phyloP scores from a whole-genome alignment of 2,113 vertebrate genomes.

The Scomber japonicus region DNA sequence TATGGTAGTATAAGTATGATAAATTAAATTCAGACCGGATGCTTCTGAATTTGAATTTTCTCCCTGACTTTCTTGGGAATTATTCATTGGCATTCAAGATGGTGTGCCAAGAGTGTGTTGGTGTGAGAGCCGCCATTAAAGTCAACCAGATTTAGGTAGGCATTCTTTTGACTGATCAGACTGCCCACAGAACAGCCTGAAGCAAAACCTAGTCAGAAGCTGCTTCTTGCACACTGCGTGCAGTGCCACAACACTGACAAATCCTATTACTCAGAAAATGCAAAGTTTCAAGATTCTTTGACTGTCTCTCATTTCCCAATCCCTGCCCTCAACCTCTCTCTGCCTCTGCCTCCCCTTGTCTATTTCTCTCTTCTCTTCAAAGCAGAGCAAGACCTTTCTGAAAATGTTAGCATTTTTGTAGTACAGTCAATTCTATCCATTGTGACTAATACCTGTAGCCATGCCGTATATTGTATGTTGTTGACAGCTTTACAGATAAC shows the following conservation, averaged over 20 bases:
- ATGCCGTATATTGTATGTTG: neutral
- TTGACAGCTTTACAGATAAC: constrained; percentile 12
- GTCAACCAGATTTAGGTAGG: constrained; percentile 57
- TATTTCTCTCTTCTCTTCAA: constrained; percentile 1
- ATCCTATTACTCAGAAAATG: constrained; percentile 50
- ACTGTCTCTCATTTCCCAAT: constrained; percentile 5
- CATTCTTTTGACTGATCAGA: constrained; percentile 56
- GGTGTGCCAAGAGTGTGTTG: constrained; percentile 32
- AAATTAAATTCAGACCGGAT: neutral
- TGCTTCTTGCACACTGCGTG: constrained; percentile 24
- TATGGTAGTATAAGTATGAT: neutral
- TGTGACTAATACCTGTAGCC: neutral
- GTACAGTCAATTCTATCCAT: neutral
- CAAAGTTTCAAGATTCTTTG: constrained; percentile 58
- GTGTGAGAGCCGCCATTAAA: constrained; percentile 58
- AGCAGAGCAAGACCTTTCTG: constrained; percentile 27
- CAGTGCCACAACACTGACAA: constrained; percentile 62
- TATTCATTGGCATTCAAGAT: constrained; percentile 61
- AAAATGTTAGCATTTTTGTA: constrained; percentile 5
- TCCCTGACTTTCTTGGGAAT: constrained; percentile 27
- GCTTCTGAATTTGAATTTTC: constrained; percentile 35
- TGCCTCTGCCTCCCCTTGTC: constrained; percentile 7
- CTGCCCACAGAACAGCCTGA: constrained; percentile 64
- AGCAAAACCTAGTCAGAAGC: constrained; percentile 62
- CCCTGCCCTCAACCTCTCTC: constrained; percentile 22